Conservation (phyloP, 1,140 invertebrate species). For the Nasonia giraulti region DNA sequence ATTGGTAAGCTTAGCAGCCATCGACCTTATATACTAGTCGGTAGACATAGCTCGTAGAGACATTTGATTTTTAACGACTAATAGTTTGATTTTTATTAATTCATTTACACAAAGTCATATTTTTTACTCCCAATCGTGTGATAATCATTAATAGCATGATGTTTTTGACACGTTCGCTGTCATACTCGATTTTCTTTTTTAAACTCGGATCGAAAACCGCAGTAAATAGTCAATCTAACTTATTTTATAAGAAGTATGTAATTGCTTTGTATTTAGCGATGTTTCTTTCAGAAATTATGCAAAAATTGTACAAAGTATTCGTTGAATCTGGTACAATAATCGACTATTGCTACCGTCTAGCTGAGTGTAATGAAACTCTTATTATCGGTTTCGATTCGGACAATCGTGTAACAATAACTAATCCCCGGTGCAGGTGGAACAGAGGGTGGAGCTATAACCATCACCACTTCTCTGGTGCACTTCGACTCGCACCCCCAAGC, state of each 20-base stretch:
- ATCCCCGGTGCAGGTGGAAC: constrained; percentile 72
- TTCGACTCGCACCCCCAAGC: constrained; percentile 68
- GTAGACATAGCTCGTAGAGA: neutral
- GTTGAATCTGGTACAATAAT: neutral
- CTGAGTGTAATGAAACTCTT: constrained; percentile 4
- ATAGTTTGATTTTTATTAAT: constrained; percentile 1
- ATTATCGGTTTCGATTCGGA: constrained; percentile 58
- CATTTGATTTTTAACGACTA: constrained; percentile 23
- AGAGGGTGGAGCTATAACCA: constrained; percentile 67
- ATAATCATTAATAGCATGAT: constrained; percentile 21
- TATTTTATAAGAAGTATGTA: neutral
- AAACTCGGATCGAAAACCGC: neutral
- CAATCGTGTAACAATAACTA: constrained; percentile 70
- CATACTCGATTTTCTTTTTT: neutral
- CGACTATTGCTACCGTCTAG: neutral
- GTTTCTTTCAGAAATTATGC: too few species aligned
- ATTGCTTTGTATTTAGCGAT: too few species aligned
- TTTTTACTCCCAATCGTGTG: neutral
- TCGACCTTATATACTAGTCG: neutral
- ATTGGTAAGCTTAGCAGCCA: constrained; percentile 62
- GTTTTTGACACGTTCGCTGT: neutral
- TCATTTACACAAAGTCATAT: constrained; percentile 5
- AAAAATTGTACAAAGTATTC: neutral
- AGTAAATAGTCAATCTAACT: neutral
- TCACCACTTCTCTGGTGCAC: constrained; percentile 69